Conservation (phyloP, 2,888 invertebrate genomes). For the Microplitis manilae region DNA sequence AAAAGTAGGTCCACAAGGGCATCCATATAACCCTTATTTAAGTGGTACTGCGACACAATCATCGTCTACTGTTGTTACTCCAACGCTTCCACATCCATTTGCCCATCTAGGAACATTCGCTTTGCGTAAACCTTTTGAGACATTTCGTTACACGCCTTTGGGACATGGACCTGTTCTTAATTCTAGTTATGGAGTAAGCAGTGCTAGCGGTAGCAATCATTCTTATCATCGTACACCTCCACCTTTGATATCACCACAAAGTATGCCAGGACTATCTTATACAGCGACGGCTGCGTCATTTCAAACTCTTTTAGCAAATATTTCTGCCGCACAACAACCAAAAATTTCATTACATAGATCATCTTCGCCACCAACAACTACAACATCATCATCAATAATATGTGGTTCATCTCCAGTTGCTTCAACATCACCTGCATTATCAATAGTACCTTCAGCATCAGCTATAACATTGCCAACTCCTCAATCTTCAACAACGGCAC, state of each 20-base stretch:
- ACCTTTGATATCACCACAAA: conserved; percentile 77
- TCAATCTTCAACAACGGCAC: conserved; percentile 44
- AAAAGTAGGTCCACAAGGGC: conserved; percentile 91
- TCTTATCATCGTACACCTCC: conserved; percentile 77
- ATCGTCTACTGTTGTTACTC: conserved; percentile 79
- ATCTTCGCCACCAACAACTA: conserved; percentile 62
- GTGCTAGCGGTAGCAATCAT: conserved; percentile 74
- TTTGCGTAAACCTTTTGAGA: conserved; percentile 76
- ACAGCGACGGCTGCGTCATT: conserved; percentile 79
- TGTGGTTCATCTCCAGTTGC: conserved; percentile 59
- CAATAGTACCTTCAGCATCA: conserved; percentile 62
- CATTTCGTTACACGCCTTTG: conserved; percentile 80
- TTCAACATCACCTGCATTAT: conserved; percentile 50
- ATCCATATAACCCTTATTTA: conserved; percentile 91
- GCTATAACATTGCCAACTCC: conserved; percentile 50
- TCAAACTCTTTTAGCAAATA: conserved; percentile 87
- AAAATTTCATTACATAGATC: conserved; percentile 68
- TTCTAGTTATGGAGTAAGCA: conserved; percentile 75
- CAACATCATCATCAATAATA: conserved; percentile 49
- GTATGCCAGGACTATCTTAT: conserved; percentile 71
- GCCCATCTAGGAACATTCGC: conserved; percentile 81
- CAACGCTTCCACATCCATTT: conserved; percentile 81
- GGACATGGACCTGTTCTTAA: conserved; percentile 73
- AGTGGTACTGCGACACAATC: conserved; percentile 78
- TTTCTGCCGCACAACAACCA: conserved; percentile 78